These are phyloP conservation scores for Drosophila jambulina DNA, from an alignment of 1,140 invertebrate species.

Conservation along the genomic window DNA sequence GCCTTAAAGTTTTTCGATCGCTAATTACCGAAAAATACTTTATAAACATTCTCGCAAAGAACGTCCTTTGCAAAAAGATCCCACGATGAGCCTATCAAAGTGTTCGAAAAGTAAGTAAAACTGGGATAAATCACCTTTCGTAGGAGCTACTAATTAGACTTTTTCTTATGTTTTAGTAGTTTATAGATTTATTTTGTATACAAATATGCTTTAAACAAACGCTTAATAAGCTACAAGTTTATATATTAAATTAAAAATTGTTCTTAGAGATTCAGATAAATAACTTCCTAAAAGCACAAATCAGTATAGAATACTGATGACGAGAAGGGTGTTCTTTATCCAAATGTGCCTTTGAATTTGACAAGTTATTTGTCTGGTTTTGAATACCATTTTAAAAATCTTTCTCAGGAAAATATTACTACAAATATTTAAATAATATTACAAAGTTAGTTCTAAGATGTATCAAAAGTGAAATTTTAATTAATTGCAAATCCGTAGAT, in stretches of 20 bases:
- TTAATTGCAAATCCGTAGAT: background rate
- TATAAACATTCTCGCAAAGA: constrained; percentile 14
- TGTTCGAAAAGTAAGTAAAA: constrained; percentile 70
- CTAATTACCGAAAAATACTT: constrained; percentile 24
- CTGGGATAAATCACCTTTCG: background rate
- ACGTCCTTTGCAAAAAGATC: constrained; percentile 45
- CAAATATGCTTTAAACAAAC: background rate
- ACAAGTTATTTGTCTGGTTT: no score
- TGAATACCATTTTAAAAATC: no score
- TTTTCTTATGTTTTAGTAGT: background rate
- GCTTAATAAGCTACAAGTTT: background rate
- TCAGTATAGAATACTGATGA: background rate
- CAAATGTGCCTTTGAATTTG: no score
- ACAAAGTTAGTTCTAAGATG: background rate
- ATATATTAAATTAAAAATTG: background rate
- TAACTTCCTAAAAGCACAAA: background rate
- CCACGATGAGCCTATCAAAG: constrained; percentile 46
- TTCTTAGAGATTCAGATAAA: background rate
- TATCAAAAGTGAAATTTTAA: background rate
- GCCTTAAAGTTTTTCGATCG: constrained; percentile 66
- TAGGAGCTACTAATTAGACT: background rate
- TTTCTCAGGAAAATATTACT: background rate
- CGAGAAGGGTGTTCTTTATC: no score
- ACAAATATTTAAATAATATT: background rate
- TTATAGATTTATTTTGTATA: background rate